Base-by-base conservation (phyloP, 2,113 vertebrate species). In the Eira barbara region DNA sequence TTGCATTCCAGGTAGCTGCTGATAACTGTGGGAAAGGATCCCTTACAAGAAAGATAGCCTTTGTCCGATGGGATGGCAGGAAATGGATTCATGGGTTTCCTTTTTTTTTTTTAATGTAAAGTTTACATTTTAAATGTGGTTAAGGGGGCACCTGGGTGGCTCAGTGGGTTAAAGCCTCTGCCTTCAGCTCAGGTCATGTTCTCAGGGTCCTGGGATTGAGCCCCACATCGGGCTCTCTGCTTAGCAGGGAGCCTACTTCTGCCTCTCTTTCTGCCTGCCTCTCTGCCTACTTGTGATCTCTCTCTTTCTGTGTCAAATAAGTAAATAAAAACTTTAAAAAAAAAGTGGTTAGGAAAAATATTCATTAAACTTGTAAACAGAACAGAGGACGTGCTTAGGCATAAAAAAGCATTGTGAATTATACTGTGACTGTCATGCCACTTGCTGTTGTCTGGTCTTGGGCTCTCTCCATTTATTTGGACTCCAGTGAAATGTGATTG, bases 401-500 rank as follows among this genome's bases (percentile, higher is more conserved):
- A 45, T 92, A 23, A 55, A 73, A 25, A 45, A 45, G 45, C 4
- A 78, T 71, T 63, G 79, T 95, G 74, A 87, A 8, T 69, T 73
- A 1, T 79, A 23, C 31, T 27, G 7, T 92, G 83, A 79, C 10
- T 74, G 71, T 84, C 85, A 36, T 69, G 17, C 49, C 20, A 8
- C 7, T 94, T 91, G 31, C 31, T 92, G 2, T 88, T 80, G 45
- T 59, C 78, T 89, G 45, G 49, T 85, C 59, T 42, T 88, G 31
- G 52, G 15, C 9, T 85, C 18, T 96, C 36, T 92, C 6, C 15
- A 20, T 55, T 86, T 93, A 88, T 78, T 39, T 97, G 47, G 45
- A 89, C 34, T 86, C 63, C 76, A 84, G 27, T 97, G 69, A 97
- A 89, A 93, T 96, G 47, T 59, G 76, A 81, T 61, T 55, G 29